Conservation (phyloP, 2,888 invertebrate genomes). For the Noctuana brunneofusca region DNA sequence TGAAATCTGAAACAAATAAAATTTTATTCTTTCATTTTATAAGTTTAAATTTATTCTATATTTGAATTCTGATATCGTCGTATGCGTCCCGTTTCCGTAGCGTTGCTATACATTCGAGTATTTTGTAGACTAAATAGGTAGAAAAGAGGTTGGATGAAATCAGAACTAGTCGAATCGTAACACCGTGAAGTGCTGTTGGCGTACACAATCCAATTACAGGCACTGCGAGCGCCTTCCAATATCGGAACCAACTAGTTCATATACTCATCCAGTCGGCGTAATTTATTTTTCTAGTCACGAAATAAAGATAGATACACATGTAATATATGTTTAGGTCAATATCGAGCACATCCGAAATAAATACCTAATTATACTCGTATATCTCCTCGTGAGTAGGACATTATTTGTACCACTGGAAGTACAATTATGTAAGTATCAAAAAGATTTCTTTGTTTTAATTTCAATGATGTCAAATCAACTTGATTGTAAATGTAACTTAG, state of each 20-base stretch:
- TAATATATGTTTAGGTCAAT: not conserved
- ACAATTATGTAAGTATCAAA: no score
- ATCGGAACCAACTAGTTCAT: slow-evolving; percentile 17
- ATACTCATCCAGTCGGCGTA: not conserved
- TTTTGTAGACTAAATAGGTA: slow-evolving; percentile 8
- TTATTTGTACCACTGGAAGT: no score
- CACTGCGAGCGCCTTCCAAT: slow-evolving; percentile 19
- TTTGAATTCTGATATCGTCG: no score
- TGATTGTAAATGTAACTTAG: no score
- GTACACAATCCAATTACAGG: slow-evolving; percentile 23
- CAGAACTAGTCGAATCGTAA: slow-evolving; percentile 18
- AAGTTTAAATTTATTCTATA: no score
- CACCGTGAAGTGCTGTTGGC: slow-evolving; percentile 23
- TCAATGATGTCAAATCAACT: no score
- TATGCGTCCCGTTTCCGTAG: no score
- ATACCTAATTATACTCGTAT: no score
- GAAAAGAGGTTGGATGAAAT: slow-evolving; percentile 15
- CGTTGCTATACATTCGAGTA: slow-evolving; percentile 1
- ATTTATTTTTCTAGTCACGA: not conserved
- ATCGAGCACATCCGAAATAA: not conserved
- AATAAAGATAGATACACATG: not conserved
- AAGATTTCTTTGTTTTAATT: no score
- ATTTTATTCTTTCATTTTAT: no score
- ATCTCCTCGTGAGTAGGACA: no score
- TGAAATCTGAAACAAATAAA: no score